A percentile compares a stretch with the other conserved stretches of the same genome.
Evolutionary conservation across 2,888 invertebrate genomes (phyloP).

Genomic region (Microplitis deprimator): DNA sequence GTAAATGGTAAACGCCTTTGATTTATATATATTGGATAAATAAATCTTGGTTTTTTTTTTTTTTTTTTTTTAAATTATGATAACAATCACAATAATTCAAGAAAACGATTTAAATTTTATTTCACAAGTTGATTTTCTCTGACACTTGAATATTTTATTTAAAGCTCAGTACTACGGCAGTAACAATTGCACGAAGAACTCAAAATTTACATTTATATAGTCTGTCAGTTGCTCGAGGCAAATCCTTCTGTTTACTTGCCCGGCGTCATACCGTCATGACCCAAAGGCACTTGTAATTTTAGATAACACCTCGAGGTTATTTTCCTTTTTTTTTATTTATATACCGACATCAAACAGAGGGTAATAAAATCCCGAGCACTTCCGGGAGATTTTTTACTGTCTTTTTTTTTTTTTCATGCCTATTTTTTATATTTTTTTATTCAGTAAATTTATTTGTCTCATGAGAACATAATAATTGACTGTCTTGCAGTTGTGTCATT

Average conservation of each 20-base stretch:
- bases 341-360: not conserved
- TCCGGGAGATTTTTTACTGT: not conserved
- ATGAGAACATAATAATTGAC: not conserved
- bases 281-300: constrained; percentile 33
- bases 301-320: not conserved
- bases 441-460: not conserved
- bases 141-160: constrained; percentile 19
- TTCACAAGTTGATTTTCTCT: constrained; percentile 16
- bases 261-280: constrained; percentile 30
- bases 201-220: constrained; percentile 52
- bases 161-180: not conserved
- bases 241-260: constrained; percentile 47
- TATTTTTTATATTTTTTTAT: too few species aligned
- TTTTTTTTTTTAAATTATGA: not conserved
- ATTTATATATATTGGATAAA: constrained; percentile 15
- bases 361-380: not conserved
- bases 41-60: not conserved
- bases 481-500: not conserved
- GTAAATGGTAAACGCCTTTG: constrained; percentile 43
- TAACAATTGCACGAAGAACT: constrained; percentile 24
- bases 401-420: not conserved
- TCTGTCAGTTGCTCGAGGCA: constrained; percentile 34
- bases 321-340: not conserved
- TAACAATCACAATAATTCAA: constrained; percentile 8
- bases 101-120: constrained; percentile 21